phyloP scores from a whole-genome alignment of 2,797 vertebrate genomes.

The Danio tinwini region DNA sequence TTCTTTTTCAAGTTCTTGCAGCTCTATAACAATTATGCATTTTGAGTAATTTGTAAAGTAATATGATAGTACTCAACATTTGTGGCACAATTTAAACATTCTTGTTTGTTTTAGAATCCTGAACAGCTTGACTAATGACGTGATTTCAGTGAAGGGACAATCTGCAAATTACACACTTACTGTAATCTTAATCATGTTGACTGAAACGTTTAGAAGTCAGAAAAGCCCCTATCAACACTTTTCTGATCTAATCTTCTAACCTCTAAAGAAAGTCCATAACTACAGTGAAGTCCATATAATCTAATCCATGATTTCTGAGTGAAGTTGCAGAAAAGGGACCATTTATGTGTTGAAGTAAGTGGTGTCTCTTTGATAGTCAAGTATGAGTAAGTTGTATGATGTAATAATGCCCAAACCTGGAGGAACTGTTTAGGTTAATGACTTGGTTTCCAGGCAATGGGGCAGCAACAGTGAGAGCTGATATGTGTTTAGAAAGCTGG shows the following conservation, averaged over 20 bases:
- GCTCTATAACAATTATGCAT: too few relatives aligned
- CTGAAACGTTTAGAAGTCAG: background rate
- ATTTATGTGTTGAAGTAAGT: conserved; percentile 10
- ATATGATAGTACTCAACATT: too few relatives aligned
- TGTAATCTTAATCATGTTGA: background rate
- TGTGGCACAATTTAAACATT: background rate
- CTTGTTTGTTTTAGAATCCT: conserved; percentile 8
- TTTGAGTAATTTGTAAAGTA: too few relatives aligned
- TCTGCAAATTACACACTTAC: background rate
- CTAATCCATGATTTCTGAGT: background rate
- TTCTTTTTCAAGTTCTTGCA: too few relatives aligned
- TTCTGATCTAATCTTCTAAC: background rate
- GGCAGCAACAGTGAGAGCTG: background rate
- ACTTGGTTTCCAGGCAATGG: conserved; percentile 35
- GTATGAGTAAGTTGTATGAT: conserved; percentile 24
- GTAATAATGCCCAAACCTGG: conserved; percentile 15
- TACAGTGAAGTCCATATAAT: background rate
- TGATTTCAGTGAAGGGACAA: background rate
- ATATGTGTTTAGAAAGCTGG: conserved; percentile 8
- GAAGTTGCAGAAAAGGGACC: background rate
- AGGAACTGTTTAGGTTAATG: conserved; percentile 28
- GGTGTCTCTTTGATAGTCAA: conserved; percentile 19
- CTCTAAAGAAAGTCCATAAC: background rate
- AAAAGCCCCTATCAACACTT: background rate
- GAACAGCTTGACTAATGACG: background rate